Evolutionary conservation across 1,140 invertebrate genomes (phyloP), one percentile per base, ranked within the genome.

Genomic region (Apolygus lucorum): DNA sequence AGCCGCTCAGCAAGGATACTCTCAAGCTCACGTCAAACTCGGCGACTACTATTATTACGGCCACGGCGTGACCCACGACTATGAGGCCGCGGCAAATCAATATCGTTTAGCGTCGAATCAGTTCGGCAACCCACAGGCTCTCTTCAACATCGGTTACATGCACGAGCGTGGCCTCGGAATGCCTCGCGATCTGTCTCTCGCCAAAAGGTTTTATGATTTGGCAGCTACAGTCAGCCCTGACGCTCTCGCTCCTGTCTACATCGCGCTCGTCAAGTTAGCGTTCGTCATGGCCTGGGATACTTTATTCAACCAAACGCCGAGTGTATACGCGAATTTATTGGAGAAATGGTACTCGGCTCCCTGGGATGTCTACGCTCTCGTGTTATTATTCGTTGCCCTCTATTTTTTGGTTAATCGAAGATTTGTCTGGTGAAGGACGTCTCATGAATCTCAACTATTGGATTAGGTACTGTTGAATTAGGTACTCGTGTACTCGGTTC

Each of bases 101-200:
- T 88, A 86, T 79, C 86, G 95, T 73, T 85, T 93, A 68, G 97
- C 96, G 0, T 94, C 93, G 0, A 96, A 98, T 68, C 90, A 94
- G 72, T 92, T 97, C 73, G 88, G 93, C 75, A 98, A 95, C 81
- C 92, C 96, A 0, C 96, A 99, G 78, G 97, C 97, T 2, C 96
- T 98, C 88, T 99, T 99, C 78, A 99, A 99, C 82, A 84, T 99
- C 59, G 97, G 93, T 1, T 99, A 98, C 77, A 99, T 99, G 97
- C 95, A 99, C 79, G 96, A 99, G 80, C 90, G 92, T 75, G 96
- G 97, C 0, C 82, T 98, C 17, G 97, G 97, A 1, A 88, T 97
- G 79, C 83, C 86, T 76, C 83, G 85, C 79, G 86, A 92, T 79
- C 84, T 88, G 73, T 88, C 92, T 79, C 79, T 92, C 49, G 90